These are phyloP conservation scores for Saimiri boliviensis DNA, from an alignment of 2,113 vertebrate species.

Conservation along the genomic window DNA sequence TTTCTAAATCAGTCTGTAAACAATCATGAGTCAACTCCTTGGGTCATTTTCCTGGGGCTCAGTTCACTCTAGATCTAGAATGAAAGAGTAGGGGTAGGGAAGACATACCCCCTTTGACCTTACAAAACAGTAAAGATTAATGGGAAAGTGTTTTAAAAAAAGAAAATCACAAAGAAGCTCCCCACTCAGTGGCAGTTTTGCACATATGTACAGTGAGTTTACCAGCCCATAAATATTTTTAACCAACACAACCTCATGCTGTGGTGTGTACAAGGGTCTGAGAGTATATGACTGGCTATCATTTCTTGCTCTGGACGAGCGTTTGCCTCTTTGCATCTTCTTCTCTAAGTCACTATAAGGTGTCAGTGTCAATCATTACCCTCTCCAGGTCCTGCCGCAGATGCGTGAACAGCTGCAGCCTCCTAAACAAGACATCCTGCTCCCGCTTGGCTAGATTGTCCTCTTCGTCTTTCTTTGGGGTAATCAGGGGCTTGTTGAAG, in stretches of 20 bases:
- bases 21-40: neutral
- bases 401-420: constrained; percentile 97
- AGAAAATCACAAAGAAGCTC: constrained; percentile 9
- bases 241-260: constrained; percentile 65
- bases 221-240: constrained; percentile 34
- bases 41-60: constrained; percentile 41
- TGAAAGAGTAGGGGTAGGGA: neutral
- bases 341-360: constrained; percentile 72
- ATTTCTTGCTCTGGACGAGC: constrained; percentile 43
- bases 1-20: constrained; percentile 16
- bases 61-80: constrained; percentile 47
- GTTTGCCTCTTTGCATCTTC: constrained; percentile 64
- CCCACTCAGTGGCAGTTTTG: constrained; percentile 41
- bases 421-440: constrained; percentile 95
- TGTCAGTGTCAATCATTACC: constrained; percentile 86
- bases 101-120: constrained; percentile 20
- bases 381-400: constrained; percentile 98
- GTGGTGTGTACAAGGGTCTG: constrained; percentile 55
- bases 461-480: constrained; percentile 97
- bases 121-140: constrained; percentile 39
- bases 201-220: neutral
- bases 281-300: constrained; percentile 55
- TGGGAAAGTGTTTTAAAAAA: neutral
- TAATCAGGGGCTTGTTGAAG: constrained; percentile 96
- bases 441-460: constrained; percentile 95